Evolutionary conservation across 2,888 invertebrate species (phyloP), one percentile per base, ranked within the genome.

Genomic region (Pachymerium ferrugineum): DNA sequence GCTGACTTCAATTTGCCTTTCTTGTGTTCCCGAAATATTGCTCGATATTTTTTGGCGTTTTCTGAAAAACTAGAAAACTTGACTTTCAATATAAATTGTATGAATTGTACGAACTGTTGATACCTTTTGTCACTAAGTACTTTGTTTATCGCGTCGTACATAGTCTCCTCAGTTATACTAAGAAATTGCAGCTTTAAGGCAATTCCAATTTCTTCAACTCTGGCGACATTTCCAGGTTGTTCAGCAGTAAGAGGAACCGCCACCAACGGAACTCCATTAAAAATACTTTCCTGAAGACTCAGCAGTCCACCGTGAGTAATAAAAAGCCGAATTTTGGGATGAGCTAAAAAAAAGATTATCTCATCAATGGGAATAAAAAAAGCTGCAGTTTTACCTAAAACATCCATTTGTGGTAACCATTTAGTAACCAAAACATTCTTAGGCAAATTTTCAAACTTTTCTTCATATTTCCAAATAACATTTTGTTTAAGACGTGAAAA

Each of bases 291-390:
- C 19, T 67, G 67, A 25, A 70, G 33, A 68, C 75, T 75, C 31
- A 68, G 38, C 19, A 30, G n/a, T 16, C 75, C 75, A 35, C 72
- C 74, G 25, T 75, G 75, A 30, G 74, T 74, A 1, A 75, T 74
- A 47, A 75, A 75, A 6, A 74, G 47, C 14, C 38, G 29, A 19
- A 74, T 22, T 69, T 74, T 72, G 0, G 74, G 69, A 35, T 75
- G 75, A 42, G 25, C 75, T 75, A 28, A 68, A 25, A 3, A 28
- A 25, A n/a, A 6, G 16, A 31, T 28, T 4, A 25, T 28, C 68
- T 16, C 19, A 25, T 28, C 8, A 68, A 8, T 28, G 6, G n/a
- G 29, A 68, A 8, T 16, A 8, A 54, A 25, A 16, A 68, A 68
- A 28, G n/a, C 10, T 62, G 8, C 8, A 14, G 62, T 16, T 16